Conservation (phyloP, 2,888 invertebrate species). For the Embidobia sp. region DNA sequence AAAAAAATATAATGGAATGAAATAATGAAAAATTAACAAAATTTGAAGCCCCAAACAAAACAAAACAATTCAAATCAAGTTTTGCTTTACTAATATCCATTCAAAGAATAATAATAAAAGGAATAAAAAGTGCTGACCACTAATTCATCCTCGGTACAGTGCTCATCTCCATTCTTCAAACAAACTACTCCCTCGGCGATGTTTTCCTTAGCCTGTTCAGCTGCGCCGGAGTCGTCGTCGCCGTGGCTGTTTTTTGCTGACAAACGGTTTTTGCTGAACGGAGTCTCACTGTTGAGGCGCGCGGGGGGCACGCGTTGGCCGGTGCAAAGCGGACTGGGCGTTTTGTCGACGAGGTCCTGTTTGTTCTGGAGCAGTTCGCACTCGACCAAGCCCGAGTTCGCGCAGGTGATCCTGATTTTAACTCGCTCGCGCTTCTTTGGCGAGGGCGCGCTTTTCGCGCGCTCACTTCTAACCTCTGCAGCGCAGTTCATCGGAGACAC, state of each 20-base stretch:
- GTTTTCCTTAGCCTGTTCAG: slow-evolving; percentile 14
- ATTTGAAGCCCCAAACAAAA: too few relatives aligned
- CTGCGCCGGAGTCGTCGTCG: neutral
- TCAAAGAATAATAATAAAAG: too few relatives aligned
- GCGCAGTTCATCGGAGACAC: slow-evolving; percentile 8
- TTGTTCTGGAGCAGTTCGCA: slow-evolving; percentile 28
- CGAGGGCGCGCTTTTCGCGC: slow-evolving; percentile 7
- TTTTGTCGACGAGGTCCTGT: slow-evolving; percentile 41
- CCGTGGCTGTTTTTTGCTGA: neutral
- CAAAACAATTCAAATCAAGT: too few relatives aligned
- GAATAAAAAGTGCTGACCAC: too few relatives aligned
- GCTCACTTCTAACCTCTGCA: slow-evolving; percentile 16
- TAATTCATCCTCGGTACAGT: too few relatives aligned
- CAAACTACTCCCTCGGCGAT: neutral
- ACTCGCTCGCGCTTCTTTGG: slow-evolving; percentile 43
- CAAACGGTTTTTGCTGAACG: neutral
- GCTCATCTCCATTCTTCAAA: too few relatives aligned
- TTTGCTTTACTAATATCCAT: too few relatives aligned
- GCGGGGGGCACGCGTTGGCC: neutral
- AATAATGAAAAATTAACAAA: too few relatives aligned
- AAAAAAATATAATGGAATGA: too few relatives aligned
- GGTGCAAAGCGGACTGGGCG: slow-evolving; percentile 34
- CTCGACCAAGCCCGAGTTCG: slow-evolving; percentile 5
- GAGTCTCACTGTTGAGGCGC: slow-evolving; percentile 1
- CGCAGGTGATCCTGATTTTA: slow-evolving; percentile 28